Evolutionary conservation across 2,888 invertebrate genomes (phyloP).

Genomic region (Colostygia pectinataria): DNA sequence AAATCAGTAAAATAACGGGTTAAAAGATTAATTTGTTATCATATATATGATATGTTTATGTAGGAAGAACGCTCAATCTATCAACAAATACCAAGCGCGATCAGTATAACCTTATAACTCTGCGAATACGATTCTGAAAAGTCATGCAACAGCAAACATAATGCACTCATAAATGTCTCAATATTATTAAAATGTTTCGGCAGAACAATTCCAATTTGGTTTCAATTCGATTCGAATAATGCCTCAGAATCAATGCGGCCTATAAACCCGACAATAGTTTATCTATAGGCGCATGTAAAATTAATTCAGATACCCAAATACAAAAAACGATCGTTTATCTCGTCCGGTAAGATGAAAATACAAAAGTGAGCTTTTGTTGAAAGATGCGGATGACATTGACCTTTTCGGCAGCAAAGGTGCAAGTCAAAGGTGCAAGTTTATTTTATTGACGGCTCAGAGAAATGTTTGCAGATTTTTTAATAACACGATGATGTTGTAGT

Average conservation of each 20-base stretch:
- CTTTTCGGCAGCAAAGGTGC: slow-evolving; percentile 34
- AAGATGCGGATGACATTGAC: slow-evolving; percentile 34
- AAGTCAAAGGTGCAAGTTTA: slow-evolving; percentile 33
- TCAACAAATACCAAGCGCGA: not conserved
- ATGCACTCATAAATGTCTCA: slow-evolving; percentile 59
- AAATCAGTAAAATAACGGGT: too few relatives aligned
- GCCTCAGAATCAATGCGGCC: slow-evolving; percentile 40
- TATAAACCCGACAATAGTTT: slow-evolving; percentile 29
- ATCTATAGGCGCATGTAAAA: slow-evolving; percentile 21
- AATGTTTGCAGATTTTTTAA: slow-evolving; percentile 17
- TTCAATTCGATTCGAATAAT: slow-evolving; percentile 38
- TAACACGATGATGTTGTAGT: slow-evolving; percentile 1
- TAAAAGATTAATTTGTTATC: too few relatives aligned
- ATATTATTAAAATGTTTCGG: slow-evolving; percentile 58
- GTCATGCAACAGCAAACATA: slow-evolving; percentile 68
- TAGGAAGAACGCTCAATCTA: too few relatives aligned
- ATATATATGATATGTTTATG: too few relatives aligned
- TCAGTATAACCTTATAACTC: slow-evolving; percentile 6
- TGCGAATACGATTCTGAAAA: slow-evolving; percentile 47
- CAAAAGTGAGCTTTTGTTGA: slow-evolving; percentile 35
- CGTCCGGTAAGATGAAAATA: slow-evolving; percentile 30
- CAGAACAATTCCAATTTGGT: slow-evolving; percentile 39
- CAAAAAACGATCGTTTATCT: slow-evolving; percentile 37
- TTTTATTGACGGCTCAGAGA: slow-evolving; percentile 22
- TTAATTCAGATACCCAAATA: slow-evolving; percentile 33